These are phyloP conservation scores for Elysia crispata DNA, from an alignment of 2,888 invertebrate genomes.

Conservation along the genomic window DNA sequence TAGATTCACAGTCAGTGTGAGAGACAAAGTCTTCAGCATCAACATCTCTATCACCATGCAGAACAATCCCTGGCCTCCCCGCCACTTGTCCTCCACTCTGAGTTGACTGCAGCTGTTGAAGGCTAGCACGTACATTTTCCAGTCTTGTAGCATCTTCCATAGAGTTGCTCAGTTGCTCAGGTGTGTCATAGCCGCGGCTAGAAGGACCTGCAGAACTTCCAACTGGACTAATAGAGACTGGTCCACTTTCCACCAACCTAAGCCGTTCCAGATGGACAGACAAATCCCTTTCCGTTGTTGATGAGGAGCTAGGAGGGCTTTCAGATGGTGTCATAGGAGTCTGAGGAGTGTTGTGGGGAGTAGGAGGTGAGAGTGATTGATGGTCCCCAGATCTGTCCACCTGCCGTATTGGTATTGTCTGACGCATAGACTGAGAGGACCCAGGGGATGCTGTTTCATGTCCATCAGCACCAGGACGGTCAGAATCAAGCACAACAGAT, in stretches of 20 bases:
- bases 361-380: conserved; percentile 60
- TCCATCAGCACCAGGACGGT: conserved; percentile 67
- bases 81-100: neutral
- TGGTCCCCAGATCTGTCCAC: conserved; percentile 52
- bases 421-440: conserved; percentile 14
- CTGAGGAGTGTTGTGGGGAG: conserved; percentile 69
- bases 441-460: conserved; percentile 53
- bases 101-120: conserved; percentile 44
- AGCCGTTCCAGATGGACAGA: conserved; percentile 64
- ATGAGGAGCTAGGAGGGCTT: conserved; percentile 62
- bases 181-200: conserved; percentile 42
- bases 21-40: conserved; percentile 31
- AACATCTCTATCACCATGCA: neutral
- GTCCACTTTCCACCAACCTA: conserved; percentile 55
- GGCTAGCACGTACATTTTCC: conserved; percentile 44
- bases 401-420: conserved; percentile 54
- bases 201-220: conserved; percentile 45
- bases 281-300: conserved; percentile 65
- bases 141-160: conserved; percentile 42
- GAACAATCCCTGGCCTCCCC: neutral
- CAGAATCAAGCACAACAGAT: conserved; percentile 41
- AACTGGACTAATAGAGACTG: conserved; percentile 46
- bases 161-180: conserved; percentile 41
- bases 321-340: conserved; percentile 69
- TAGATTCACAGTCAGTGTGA: conserved; percentile 37